Conservation (phyloP, 2,888 invertebrate species). For the Ornithoptera priamus region DNA sequence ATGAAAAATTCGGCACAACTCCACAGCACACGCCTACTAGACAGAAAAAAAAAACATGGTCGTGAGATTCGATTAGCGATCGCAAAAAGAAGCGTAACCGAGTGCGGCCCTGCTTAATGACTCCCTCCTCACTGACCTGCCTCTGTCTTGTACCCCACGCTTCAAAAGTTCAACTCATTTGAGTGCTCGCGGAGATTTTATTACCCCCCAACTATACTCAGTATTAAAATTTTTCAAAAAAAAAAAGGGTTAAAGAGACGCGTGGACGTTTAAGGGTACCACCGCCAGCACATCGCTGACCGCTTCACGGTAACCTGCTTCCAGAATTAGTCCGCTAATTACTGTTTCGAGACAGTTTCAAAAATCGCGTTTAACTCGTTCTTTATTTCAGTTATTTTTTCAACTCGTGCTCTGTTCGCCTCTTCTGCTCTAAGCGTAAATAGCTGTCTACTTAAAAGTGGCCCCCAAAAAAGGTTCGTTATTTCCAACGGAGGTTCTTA, state of each 20-base stretch:
- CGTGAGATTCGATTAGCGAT: conserved; percentile 31
- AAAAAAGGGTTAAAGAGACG: conserved; percentile 64
- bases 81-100: conserved; percentile 29
- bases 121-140: conserved; percentile 75
- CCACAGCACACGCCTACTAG: background rate
- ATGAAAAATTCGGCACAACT: background rate
- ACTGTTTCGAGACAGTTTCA: conserved; percentile 68
- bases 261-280: conserved; percentile 64
- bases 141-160: conserved; percentile 76
- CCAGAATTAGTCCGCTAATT: conserved; percentile 70
- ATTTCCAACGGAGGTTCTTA: conserved; percentile 29
- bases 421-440: conserved; percentile 28
- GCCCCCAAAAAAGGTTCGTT: conserved; percentile 27
- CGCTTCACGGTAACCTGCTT: conserved; percentile 69
- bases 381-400: conserved; percentile 33
- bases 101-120: conserved; percentile 61
- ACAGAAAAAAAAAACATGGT: conserved; percentile 20
- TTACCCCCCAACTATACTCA: conserved; percentile 76
- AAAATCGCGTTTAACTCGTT: conserved; percentile 43
- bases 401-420: conserved; percentile 24
- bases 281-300: conserved; percentile 60
- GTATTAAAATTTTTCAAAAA: conserved; percentile 60
- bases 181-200: conserved; percentile 79
- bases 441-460: conserved; percentile 29
- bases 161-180: conserved; percentile 80